phyloP scores from a whole-genome alignment of 1,140 invertebrate genomes.

The Tachypleus tridentatus region DNA sequence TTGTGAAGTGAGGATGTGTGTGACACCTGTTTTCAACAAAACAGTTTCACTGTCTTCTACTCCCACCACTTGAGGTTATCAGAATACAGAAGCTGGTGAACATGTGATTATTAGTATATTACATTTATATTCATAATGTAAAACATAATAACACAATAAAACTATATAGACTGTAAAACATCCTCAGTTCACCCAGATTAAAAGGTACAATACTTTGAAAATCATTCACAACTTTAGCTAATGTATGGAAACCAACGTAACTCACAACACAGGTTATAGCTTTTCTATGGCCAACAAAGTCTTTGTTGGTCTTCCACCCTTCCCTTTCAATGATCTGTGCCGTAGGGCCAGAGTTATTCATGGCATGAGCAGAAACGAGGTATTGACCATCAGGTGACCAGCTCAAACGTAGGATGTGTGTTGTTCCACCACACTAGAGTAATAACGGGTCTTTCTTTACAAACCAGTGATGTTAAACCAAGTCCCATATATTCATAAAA shows the following conservation, averaged over 20 bases:
- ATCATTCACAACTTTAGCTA: not conserved
- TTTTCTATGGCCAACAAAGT: constrained; percentile 95
- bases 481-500: constrained; percentile 3
- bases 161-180: no score
- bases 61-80: no score
- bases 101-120: no score
- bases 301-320: constrained; percentile 81
- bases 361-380: constrained; percentile 90
- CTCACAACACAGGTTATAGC: constrained; percentile 85
- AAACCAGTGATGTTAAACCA: constrained; percentile 1
- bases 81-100: no score
- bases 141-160: no score
- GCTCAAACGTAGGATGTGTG: constrained; percentile 77
- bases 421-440: constrained; percentile 63
- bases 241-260: constrained; percentile 14
- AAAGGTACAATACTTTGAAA: not conserved
- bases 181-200: no score
- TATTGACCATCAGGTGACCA: constrained; percentile 98
- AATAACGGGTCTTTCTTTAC: constrained; percentile 1
- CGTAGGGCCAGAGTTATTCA: constrained; percentile 76
- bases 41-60: no score
- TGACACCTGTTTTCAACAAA: no score
- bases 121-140: no score
- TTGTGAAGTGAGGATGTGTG: no score
- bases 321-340: constrained; percentile 57